Conservation (phyloP, 2,113 vertebrate genomes). For the Atlantisia rogersi region DNA sequence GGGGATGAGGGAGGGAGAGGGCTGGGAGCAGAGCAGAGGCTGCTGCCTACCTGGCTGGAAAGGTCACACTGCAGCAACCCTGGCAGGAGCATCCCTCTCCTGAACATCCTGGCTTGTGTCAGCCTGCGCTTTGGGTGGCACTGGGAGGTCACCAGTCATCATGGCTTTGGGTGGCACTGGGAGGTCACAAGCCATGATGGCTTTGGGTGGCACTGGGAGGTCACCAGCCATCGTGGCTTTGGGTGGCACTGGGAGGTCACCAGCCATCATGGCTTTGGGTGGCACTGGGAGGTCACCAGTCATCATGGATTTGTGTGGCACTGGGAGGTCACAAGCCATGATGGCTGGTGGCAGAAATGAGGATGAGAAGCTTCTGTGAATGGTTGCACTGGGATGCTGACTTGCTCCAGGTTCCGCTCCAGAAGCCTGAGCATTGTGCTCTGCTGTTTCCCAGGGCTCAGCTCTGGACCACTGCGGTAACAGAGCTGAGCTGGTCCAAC, state of each 20-base stretch:
- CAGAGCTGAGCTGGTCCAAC: neutral
- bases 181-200: neutral
- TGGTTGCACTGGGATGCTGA: fast-evolving
- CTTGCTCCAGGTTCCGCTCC: neutral
- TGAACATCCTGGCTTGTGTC: neutral
- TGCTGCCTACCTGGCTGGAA: neutral
- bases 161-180: neutral
- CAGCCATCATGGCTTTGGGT: neutral
- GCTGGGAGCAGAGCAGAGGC: neutral
- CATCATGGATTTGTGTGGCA: fast-evolving
- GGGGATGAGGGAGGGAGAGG: neutral
- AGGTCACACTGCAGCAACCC: neutral
- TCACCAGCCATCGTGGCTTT: neutral
- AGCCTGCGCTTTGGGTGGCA: neutral
- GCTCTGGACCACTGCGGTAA: fast-evolving
- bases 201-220: neutral
- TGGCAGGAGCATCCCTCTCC: neutral
- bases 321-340: neutral
- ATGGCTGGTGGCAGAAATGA: neutral
- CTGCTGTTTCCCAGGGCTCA: neutral
- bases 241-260: neutral
- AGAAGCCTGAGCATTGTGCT: neutral
- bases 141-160: neutral
- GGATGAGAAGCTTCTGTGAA: neutral
- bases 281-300: neutral